Conservation (phyloP, 2,797 vertebrate species). For the Glossophaga mutica region DNA sequence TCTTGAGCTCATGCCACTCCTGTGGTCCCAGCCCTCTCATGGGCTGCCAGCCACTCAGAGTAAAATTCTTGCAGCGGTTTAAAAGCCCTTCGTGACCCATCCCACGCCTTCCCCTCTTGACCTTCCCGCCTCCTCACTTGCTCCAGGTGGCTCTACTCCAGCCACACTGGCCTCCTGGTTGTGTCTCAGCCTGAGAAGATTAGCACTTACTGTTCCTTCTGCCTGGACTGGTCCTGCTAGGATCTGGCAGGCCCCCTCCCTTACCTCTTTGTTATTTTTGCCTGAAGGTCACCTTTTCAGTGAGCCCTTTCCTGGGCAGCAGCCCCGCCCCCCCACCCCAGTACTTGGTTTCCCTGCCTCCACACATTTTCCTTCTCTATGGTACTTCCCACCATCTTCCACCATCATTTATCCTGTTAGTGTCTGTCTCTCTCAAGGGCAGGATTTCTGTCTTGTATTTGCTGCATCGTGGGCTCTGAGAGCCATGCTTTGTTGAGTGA, state of each 20-base stretch:
- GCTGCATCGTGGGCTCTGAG: accelerated
- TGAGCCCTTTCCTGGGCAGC: neutral
- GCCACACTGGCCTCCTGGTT: neutral
- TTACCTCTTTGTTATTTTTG: neutral
- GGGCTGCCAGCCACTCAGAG: neutral
- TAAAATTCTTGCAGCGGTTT: neutral
- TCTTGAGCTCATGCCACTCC: neutral
- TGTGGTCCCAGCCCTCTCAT: neutral
- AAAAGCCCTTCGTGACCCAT: neutral
- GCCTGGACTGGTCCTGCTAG: neutral
- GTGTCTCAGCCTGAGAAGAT: neutral
- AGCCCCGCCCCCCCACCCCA: neutral
- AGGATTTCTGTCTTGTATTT: neutral
- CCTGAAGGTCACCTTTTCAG: neutral
- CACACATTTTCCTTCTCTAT: neutral
- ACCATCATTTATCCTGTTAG: neutral
- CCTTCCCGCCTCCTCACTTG: neutral
- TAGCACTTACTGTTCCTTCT: neutral
- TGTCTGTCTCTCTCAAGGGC: neutral
- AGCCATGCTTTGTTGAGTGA: neutral
- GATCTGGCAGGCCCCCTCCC: neutral
- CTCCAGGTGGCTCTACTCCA: neutral
- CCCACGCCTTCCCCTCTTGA: neutral
- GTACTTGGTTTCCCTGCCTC: neutral
- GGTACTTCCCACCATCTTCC: neutral